These are phyloP conservation scores for Dasysyrphus albostriatus DNA, from an alignment of 2,888 invertebrate genomes.

Conservation along the genomic window DNA sequence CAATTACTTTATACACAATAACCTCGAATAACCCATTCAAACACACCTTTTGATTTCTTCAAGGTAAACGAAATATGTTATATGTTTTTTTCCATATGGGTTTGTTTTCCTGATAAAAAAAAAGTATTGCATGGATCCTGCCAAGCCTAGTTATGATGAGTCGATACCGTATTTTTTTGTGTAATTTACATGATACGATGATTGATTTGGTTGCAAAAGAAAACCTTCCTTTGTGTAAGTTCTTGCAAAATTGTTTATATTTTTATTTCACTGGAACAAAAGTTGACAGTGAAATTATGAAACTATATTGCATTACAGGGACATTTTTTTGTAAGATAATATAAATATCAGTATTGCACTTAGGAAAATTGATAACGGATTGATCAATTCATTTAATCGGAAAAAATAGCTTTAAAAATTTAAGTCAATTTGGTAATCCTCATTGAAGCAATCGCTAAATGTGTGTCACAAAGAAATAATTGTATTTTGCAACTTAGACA, in stretches of 20 bases:
- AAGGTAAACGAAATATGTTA: conserved; percentile 47
- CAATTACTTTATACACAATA: neutral
- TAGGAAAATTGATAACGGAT: conserved; percentile 42
- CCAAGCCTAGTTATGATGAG: conserved; percentile 69
- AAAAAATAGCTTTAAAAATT: neutral
- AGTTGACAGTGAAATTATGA: conserved; percentile 25
- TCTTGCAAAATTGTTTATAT: conserved; percentile 25
- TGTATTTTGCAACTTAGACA: too few species aligned
- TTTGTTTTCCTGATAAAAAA: conserved; percentile 28
- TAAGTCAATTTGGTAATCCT: neutral
- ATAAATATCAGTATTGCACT: conserved; percentile 33
- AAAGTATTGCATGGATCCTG: conserved; percentile 50
- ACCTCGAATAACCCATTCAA: conserved; percentile 61
- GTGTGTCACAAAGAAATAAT: neutral
- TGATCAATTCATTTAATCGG: conserved; percentile 10
- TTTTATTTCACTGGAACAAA: conserved; percentile 16
- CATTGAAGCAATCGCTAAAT: neutral
- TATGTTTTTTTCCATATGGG: conserved; percentile 2
- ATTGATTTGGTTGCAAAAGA: conserved; percentile 46
- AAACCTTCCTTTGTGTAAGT: neutral
- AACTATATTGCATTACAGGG: conserved; percentile 38
- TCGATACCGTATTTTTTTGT: conserved; percentile 50
- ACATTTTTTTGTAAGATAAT: conserved; percentile 26
- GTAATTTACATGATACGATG: conserved; percentile 47
- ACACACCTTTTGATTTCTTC: conserved; percentile 56